phyloP scores from a whole-genome alignment of 1,140 invertebrate genomes.

The Hycleus phaleratus region DNA sequence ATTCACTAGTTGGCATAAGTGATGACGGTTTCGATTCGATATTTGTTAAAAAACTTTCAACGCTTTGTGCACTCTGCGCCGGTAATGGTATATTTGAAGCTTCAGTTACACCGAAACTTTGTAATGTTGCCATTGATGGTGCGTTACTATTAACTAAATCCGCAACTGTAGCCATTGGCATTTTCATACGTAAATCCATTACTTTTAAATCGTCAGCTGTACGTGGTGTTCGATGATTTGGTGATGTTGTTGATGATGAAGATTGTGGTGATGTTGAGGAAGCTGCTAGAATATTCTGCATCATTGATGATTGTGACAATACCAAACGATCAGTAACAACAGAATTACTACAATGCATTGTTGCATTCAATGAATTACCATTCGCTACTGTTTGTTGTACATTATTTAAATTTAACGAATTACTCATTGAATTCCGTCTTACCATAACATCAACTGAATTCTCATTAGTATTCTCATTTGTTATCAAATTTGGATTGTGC shows the following conservation, averaged over 20 bases:
- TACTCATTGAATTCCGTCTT: slow-evolving; percentile 21
- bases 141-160: slow-evolving; percentile 40
- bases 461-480: slow-evolving; percentile 22
- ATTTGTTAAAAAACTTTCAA: slow-evolving; percentile 52
- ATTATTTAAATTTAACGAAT: slow-evolving; percentile 2
- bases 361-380: slow-evolving; percentile 3
- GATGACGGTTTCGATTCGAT: slow-evolving; percentile 29
- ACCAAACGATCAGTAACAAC: slow-evolving; percentile 16
- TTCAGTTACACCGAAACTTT: slow-evolving; percentile 39
- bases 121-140: slow-evolving; percentile 45
- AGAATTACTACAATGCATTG: slow-evolving; percentile 6
- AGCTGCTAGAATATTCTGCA: slow-evolving; percentile 2
- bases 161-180: slow-evolving; percentile 37
- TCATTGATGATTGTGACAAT: slow-evolving; percentile 2
- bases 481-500: slow-evolving; percentile 39
- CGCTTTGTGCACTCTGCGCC: slow-evolving; percentile 48
- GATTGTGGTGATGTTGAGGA: not conserved
- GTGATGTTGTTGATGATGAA: not conserved
- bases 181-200: slow-evolving; percentile 39
- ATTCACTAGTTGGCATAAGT: not conserved
- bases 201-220: slow-evolving; percentile 31
- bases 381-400: not conserved
- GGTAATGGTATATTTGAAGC: slow-evolving; percentile 41
- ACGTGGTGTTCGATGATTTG: not conserved
- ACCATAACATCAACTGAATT: slow-evolving; percentile 32